Base-by-base conservation (phyloP, 2,888 invertebrate species). In the Phyto melanocephala region DNA sequence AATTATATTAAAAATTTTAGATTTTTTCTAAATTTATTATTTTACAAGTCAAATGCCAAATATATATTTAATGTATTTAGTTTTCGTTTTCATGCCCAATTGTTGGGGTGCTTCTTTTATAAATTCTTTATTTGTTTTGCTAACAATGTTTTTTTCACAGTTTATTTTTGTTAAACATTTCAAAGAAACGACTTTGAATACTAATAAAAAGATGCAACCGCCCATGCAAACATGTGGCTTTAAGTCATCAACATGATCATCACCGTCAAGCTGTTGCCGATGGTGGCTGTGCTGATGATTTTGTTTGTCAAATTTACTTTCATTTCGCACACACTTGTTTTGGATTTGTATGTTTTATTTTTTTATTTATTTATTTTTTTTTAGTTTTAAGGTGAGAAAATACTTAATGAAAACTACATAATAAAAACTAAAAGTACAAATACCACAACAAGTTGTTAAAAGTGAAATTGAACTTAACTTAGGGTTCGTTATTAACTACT, bases 401-500 rank as follows among this genome's bases (percentile, higher is more conserved):
- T 47, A 35, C 35, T 70, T 58, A 63, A 20, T 22, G 8, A 50
- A 40, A 33, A 60, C 33, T 17, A 45, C 17, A 72, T n/a, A 35
- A 35, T 15, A 35, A 67, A 40, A 60, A 52, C 11, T 50, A 52
- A 60, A 22, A 71, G 10, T n/a, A 63, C 3, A 28, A 65, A 60
- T 0, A 78, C 13, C 52, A 75, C 70, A 71, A 63, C 28, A 68
- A 74, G 17, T 58, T 81, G 78, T 70, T 71, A 78, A 81, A 82
- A 82, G 82, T 82, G 82, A 82, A 82, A 82, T 75, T 79, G 75
- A 82, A 79, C 17, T 65, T 70, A 35, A 63, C 6, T 58, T 56
- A 65, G 47, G 28, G 28, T 56, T 45, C 54, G 15, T 50, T 65
- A 35, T 50, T 47, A 63, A 13, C 60, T 20, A 37, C 63, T 71